Conservation (phyloP, 2,797 vertebrate genomes). For the Tragelaphus oryx region DNA sequence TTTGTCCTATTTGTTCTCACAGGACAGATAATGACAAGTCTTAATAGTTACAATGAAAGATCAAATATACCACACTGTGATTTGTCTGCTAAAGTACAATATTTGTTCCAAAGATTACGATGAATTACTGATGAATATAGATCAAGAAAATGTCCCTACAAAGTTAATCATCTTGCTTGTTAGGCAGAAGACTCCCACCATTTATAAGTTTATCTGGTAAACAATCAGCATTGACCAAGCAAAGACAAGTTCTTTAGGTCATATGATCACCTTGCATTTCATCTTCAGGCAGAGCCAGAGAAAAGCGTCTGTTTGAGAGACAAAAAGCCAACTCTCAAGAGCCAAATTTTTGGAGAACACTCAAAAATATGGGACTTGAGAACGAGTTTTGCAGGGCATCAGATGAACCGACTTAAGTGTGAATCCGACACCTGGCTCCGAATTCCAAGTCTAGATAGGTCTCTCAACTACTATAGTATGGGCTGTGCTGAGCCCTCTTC, state of each 20-base stretch:
- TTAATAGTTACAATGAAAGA: constrained; percentile 21
- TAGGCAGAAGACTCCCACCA: not conserved
- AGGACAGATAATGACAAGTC: not conserved
- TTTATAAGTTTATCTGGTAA: not conserved
- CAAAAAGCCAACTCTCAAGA: constrained; percentile 42
- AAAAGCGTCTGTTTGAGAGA: not conserved
- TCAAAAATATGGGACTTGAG: not conserved
- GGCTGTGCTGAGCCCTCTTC: not conserved
- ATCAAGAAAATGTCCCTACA: not conserved
- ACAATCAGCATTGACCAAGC: not conserved
- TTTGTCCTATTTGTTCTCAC: not conserved
- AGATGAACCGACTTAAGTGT: constrained; percentile 48
- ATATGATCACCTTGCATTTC: not conserved
- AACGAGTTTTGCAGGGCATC: not conserved
- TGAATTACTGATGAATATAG: not conserved
- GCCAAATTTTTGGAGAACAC: not conserved
- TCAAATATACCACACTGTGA: not conserved
- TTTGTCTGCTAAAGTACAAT: not conserved
- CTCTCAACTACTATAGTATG: not conserved
- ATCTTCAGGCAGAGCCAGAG: not conserved
- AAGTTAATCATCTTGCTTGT: not conserved
- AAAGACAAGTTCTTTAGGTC: constrained; percentile 9
- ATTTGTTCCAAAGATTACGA: not conserved
- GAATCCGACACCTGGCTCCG: not conserved
- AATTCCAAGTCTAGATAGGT: constrained; percentile 19